Percentiles rank a stretch among this genome's conserved stretches.
Conservation (phyloP, 2,888 invertebrate genomes). For the Chrysomela aeneicollis region DNA sequence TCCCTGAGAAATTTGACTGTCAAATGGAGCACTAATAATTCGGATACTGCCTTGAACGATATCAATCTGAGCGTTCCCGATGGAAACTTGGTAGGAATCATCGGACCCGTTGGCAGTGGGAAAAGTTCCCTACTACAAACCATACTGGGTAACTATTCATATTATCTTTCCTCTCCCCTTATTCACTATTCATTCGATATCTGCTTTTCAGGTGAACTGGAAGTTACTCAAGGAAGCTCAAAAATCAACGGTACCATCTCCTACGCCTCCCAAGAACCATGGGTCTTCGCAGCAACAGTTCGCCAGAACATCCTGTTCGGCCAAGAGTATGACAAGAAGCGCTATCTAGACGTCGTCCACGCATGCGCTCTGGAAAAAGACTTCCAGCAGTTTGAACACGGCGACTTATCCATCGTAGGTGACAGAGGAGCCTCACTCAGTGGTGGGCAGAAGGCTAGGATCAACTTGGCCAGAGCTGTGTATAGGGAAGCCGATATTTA, state of each 20-base stretch:
- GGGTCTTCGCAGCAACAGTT: slow-evolving; percentile 80
- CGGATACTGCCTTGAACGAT: slow-evolving; percentile 53
- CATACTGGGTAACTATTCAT: slow-evolving; percentile 63
- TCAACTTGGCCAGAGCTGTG: slow-evolving; percentile 73
- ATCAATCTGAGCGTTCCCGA: slow-evolving; percentile 50
- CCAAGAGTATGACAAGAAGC: slow-evolving; percentile 66
- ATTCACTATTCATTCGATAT: no score
- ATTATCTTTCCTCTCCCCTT: no score
- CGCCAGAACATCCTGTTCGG: slow-evolving; percentile 88
- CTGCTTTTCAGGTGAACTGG: slow-evolving; percentile 64
- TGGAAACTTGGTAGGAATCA: slow-evolving; percentile 62
- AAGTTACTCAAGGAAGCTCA: slow-evolving; percentile 67
- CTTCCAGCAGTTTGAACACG: slow-evolving; percentile 74
- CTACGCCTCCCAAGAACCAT: slow-evolving; percentile 86
- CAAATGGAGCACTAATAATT: slow-evolving; percentile 53
- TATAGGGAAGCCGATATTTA: slow-evolving; percentile 80
- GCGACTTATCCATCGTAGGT: slow-evolving; percentile 80
- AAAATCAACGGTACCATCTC: slow-evolving; percentile 70
- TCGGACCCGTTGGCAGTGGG: slow-evolving; percentile 68
- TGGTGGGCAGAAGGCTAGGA: slow-evolving; percentile 83
- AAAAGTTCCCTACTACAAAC: slow-evolving; percentile 76
- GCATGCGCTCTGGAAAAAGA: slow-evolving; percentile 77
- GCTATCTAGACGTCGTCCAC: slow-evolving; percentile 67
- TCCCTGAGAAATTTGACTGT: slow-evolving; percentile 51
- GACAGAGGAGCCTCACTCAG: slow-evolving; percentile 81